Evolutionary conservation across 2,888 invertebrate species (phyloP), one percentile per base, ranked within the genome.

Genomic region (Andrena chrysosceles): DNA sequence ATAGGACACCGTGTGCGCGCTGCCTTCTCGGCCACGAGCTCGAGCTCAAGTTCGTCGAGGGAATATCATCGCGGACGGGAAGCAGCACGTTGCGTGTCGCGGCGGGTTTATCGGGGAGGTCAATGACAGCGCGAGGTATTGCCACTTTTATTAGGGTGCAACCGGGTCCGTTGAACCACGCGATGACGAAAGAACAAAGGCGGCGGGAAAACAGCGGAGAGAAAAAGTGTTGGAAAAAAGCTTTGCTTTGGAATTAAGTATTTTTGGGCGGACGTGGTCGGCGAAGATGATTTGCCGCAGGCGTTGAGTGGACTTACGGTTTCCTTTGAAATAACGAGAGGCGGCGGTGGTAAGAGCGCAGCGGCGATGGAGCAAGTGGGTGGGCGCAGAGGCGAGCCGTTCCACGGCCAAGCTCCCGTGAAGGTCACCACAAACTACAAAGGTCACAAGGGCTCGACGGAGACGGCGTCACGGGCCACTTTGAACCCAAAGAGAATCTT

Each of bases 351-450:
- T 10, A 54, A 60, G 54, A 68, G 8, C 16, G 48, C 16, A 13
- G 56, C 20, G 70, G 20, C 6, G 63, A 59, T 1, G 3, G 59
- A 70, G 49, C 66, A 48, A 26, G 81, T 60, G 35, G 73, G 68
- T 56, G 72, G 49, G 60, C 20, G 20, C 29, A 26, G 10, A 52
- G 23, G 29, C 26, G 71, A 68, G 42, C 29, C 49, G 23, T 63
- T 75, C 81, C 49, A 72, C 71, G 71, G 78, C 64, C 78, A 84
- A 75, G 59, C 79, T 79, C 79, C 48, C 35, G 48, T 76, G 91
- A 92, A 92, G 92, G 92, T 92, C 92, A 91, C 88, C 82, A 87
- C 88, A 70, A 85, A 86, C 85, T 84, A 84, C 77, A 87, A 89
- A 91, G 91, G 91, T 91, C 91, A 91, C 85, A 88, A 87, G 83